A percentile compares a stretch with the other conserved stretches of the same genome.
phyloP scores from a whole-genome alignment of 2,113 vertebrate genomes.

The Calyptommatus sinebrachiatus region DNA sequence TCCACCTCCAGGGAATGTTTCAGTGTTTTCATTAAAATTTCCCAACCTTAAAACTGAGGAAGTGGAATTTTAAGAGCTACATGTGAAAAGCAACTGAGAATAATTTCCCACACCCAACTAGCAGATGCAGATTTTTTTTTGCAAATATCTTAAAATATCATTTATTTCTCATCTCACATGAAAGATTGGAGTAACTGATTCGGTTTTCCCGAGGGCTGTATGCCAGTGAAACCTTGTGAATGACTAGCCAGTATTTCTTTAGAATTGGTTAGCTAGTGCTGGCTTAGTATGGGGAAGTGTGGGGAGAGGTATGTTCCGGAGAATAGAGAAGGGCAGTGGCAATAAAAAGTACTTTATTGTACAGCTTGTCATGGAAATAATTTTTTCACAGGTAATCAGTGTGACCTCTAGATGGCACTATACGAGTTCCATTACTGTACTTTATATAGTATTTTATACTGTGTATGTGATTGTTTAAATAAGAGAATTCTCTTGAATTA shows the following conservation, averaged over 20 bases:
- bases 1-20: not conserved
- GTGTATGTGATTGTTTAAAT: not conserved
- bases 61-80: not conserved
- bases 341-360: not conserved
- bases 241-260: too few species aligned
- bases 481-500: not conserved
- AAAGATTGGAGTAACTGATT: too few species aligned
- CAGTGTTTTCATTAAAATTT: not conserved
- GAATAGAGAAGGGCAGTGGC: not conserved
- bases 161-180: not conserved
- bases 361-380: not conserved
- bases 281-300: not conserved
- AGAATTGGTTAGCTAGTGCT: not conserved
- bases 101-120: too few species aligned
- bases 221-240: too few species aligned
- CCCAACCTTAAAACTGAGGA: not conserved
- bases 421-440: fast-evolving
- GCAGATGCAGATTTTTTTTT: not conserved
- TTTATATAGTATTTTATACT: not conserved
- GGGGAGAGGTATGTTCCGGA: too few species aligned
- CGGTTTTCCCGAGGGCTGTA: too few species aligned
- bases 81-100: too few species aligned
- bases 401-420: constrained; percentile 48
- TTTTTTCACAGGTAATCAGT: not conserved
- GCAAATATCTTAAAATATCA: not conserved